Conservation (phyloP, 2,888 invertebrate genomes). For the Perizoma flavofasciatum region DNA sequence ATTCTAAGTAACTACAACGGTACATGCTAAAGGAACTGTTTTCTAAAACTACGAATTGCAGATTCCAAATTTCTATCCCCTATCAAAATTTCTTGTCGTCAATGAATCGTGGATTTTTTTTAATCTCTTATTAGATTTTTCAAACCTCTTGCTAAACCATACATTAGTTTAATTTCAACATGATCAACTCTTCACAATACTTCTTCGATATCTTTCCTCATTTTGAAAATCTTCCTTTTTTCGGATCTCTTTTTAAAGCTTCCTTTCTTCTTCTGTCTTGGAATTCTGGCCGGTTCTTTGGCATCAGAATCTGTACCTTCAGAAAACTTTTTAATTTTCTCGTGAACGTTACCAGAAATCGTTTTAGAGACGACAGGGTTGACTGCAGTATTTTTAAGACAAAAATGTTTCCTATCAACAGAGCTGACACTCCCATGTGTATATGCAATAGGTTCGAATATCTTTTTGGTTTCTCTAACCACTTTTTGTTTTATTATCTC, state of each 20-base stretch:
- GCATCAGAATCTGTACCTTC: conserved; percentile 55
- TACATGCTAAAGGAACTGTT: conserved; percentile 45
- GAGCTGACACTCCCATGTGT: conserved; percentile 54
- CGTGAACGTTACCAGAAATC: conserved; percentile 69
- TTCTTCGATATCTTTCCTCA: conserved; percentile 76
- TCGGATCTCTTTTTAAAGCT: conserved; percentile 67
- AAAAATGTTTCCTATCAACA: conserved; percentile 55
- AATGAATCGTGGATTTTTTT: too few relatives aligned
- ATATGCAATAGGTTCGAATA: conserved; percentile 63
- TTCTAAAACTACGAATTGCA: conserved; percentile 25
- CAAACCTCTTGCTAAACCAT: too few relatives aligned
- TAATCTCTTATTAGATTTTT: conserved; percentile 2
- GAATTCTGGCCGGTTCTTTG: conserved; percentile 57
- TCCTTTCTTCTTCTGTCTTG: conserved; percentile 62
- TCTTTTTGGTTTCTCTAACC: conserved; percentile 66
- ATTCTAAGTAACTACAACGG: conserved; percentile 40
- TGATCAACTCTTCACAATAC: conserved; percentile 54
- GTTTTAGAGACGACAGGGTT: conserved; percentile 57
- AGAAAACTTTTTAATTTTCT: conserved; percentile 76
- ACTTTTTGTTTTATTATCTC: conserved; percentile 46
- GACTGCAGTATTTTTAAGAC: conserved; percentile 44
- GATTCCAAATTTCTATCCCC: not conserved
- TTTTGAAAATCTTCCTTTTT: conserved; percentile 62
- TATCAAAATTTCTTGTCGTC: too few relatives aligned
- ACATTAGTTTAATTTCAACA: too few relatives aligned